Evolutionary conservation across 2,113 vertebrate species (phyloP).

Genomic region (Leucoraja erinaceus): DNA sequence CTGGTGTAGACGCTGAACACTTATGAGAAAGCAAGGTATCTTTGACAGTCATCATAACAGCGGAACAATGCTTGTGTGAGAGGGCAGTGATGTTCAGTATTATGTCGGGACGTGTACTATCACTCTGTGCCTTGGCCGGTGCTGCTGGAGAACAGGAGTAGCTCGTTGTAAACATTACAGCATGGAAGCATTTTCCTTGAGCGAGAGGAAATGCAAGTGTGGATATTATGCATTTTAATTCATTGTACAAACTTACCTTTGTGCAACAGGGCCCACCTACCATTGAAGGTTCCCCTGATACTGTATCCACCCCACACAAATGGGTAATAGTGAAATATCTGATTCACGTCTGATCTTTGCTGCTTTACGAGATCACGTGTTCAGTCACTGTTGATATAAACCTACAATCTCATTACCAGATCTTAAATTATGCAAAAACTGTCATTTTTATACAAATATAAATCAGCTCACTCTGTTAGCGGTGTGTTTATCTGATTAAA

Average conservation of each 20-base stretch:
- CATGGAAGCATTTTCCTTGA: background rate
- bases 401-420: background rate
- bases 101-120: background rate
- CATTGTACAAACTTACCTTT: background rate
- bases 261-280: background rate
- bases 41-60: background rate
- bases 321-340: background rate
- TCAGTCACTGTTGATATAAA: background rate
- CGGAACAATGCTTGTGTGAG: background rate
- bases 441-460: no score
- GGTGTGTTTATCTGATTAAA: background rate
- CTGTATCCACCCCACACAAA: background rate
- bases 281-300: background rate
- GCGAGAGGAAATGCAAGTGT: background rate
- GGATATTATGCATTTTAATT: slow-evolving; percentile 25
- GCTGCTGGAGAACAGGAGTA: background rate
- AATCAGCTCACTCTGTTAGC: background rate
- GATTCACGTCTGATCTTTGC: slow-evolving; percentile 10
- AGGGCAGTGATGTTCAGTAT: background rate
- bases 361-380: background rate
- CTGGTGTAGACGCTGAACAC: background rate
- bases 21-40: background rate
- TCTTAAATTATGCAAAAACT: background rate
- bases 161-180: background rate
- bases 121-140: background rate